phyloP scores from a whole-genome alignment of 2,113 vertebrate genomes.

The Crotalus helleri region DNA sequence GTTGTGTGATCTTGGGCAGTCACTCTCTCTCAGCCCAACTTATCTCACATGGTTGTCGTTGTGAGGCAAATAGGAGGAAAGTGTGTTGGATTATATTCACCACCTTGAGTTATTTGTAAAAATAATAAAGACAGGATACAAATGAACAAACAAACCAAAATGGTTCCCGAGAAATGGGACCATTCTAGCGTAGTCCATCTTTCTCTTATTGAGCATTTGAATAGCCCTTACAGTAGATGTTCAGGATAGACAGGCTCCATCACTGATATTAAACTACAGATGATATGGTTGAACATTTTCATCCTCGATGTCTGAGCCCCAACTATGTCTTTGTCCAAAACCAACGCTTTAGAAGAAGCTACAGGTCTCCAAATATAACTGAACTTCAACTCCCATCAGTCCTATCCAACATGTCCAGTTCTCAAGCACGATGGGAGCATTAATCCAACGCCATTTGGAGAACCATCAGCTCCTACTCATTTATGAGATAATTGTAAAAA shows the following conservation, averaged over 20 bases:
- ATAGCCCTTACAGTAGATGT: background rate
- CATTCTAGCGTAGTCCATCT: background rate
- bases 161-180: background rate
- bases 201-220: background rate
- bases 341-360: background rate
- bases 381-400: background rate
- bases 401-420: background rate
- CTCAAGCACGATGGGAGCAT: background rate
- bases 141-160: background rate
- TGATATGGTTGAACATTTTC: background rate
- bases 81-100: background rate
- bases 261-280: background rate
- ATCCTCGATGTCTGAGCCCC: background rate
- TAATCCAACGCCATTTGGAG: background rate
- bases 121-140: background rate
- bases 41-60: background rate
- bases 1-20: background rate
- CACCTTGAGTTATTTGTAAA: background rate
- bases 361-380: background rate
- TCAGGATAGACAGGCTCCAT: background rate
- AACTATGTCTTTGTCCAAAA: background rate
- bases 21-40: background rate
- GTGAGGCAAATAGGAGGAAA: background rate
- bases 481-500: background rate
- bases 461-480: background rate